A percentile compares a stretch with the other conserved stretches of the same genome.
These are phyloP conservation scores for Bombus turneri DNA, from an alignment of 1,140 invertebrate genomes.

Conservation along the genomic window DNA sequence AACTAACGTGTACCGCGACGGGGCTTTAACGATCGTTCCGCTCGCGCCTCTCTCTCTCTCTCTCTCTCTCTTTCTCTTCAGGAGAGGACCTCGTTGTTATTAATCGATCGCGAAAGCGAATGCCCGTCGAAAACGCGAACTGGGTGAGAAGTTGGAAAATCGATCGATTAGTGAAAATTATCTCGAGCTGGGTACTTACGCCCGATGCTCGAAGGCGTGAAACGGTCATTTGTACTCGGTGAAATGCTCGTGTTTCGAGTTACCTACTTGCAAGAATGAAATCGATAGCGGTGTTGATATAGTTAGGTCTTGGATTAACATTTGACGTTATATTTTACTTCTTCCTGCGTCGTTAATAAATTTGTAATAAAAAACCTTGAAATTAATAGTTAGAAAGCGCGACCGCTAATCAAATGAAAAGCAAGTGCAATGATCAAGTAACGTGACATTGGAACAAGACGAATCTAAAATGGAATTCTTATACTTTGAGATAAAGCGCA, in stretches of 20 bases:
- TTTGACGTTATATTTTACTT: background rate
- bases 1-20: background rate
- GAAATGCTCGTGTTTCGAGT: background rate
- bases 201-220: background rate
- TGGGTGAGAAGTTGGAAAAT: background rate
- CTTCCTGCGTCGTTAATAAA: background rate
- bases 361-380: background rate
- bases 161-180: constrained; percentile 9
- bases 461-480: background rate
- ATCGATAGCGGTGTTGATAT: background rate
- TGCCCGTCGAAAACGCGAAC: background rate
- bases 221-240: background rate
- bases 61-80: too few relatives aligned
- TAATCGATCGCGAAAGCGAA: constrained; percentile 3
- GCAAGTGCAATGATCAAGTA: background rate
- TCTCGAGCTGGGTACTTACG: background rate
- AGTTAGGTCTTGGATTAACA: too few relatives aligned
- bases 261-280: background rate
- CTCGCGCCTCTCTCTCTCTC: background rate
- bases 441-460: background rate
- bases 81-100: background rate
- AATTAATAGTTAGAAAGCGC: background rate
- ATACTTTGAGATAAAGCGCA: background rate
- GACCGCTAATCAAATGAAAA: background rate
- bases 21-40: background rate